Evolutionary conservation across 2,113 vertebrate species (phyloP).

Genomic region (Saccopteryx bilineata): DNA sequence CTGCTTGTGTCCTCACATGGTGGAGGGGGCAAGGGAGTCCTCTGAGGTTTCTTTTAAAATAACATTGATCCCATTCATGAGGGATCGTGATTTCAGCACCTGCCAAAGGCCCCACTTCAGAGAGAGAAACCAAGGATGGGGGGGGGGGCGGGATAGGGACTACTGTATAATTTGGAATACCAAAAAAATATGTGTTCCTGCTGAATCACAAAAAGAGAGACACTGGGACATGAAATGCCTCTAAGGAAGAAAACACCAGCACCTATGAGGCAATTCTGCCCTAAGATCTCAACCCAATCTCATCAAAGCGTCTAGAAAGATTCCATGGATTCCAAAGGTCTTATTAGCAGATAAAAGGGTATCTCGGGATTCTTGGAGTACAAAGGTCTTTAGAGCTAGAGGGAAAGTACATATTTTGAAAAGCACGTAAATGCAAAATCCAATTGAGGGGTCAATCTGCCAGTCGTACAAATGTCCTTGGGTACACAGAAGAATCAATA

Average conservation of each 20-base stretch:
- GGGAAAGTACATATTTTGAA: conserved; percentile 68
- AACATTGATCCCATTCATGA: background rate
- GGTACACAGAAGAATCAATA: background rate
- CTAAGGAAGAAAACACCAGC: conserved; percentile 48
- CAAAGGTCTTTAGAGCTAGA: conserved; percentile 78
- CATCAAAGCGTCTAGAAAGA: conserved; percentile 74
- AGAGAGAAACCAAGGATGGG: background rate
- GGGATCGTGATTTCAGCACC: background rate
- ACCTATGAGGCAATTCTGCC: conserved; percentile 56
- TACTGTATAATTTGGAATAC: background rate
- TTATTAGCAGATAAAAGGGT: conserved; percentile 73
- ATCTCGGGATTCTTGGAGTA: conserved; percentile 75
- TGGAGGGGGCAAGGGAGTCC: background rate
- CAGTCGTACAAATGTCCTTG: background rate
- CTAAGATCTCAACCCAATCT: conserved; percentile 60
- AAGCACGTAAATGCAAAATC: conserved; percentile 47
- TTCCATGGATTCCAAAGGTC: conserved; percentile 74
- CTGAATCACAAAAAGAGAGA: background rate
- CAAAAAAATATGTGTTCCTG: background rate
- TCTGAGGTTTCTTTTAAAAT: background rate
- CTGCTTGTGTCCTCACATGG: background rate
- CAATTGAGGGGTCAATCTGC: conserved; percentile 1
- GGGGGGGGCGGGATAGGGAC: no score
- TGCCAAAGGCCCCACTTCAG: background rate
- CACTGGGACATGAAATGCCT: background rate